These are phyloP conservation scores for Patella vulgata DNA, from an alignment of 1,140 invertebrate genomes.

Conservation along the genomic window DNA sequence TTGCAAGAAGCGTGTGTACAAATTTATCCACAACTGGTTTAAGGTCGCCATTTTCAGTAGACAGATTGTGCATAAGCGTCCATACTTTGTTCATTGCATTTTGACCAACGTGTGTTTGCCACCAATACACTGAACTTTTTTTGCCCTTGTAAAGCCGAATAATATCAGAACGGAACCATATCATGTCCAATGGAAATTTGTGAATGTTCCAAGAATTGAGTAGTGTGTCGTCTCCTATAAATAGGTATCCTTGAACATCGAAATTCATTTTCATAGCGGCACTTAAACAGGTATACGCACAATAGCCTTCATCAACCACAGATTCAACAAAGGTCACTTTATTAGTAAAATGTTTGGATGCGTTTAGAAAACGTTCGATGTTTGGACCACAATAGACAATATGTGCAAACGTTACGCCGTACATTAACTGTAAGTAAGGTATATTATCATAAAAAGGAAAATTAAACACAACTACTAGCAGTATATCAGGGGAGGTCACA, in stretches of 20 bases:
- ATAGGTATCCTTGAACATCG: neutral
- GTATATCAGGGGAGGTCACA: too few species aligned
- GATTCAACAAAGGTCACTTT: neutral
- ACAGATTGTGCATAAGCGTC: neutral
- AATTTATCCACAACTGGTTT: constrained; percentile 2
- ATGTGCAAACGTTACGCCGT: too few species aligned
- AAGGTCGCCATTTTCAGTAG: neutral
- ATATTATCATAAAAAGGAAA: too few species aligned
- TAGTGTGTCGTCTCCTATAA: constrained; percentile 6
- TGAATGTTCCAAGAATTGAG: constrained; percentile 1
- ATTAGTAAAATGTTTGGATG: too few species aligned
- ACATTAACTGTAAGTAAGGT: too few species aligned
- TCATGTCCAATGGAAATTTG: constrained; percentile 4
- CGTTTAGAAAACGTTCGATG: too few species aligned
- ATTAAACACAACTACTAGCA: too few species aligned
- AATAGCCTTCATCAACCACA: neutral
- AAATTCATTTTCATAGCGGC: constrained; percentile 1
- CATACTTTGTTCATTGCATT: neutral
- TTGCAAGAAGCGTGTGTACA: neutral
- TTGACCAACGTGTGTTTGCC: neutral
- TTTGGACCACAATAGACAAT: too few species aligned
- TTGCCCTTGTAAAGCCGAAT: neutral
- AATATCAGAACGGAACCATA: neutral
- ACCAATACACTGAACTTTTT: neutral
- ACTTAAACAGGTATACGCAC: neutral